A percentile compares a stretch with the other conserved stretches of the same genome.
These are phyloP conservation scores for Pelecanoides urinatrix DNA, from an alignment of 2,113 vertebrate species.

Conservation along the genomic window DNA sequence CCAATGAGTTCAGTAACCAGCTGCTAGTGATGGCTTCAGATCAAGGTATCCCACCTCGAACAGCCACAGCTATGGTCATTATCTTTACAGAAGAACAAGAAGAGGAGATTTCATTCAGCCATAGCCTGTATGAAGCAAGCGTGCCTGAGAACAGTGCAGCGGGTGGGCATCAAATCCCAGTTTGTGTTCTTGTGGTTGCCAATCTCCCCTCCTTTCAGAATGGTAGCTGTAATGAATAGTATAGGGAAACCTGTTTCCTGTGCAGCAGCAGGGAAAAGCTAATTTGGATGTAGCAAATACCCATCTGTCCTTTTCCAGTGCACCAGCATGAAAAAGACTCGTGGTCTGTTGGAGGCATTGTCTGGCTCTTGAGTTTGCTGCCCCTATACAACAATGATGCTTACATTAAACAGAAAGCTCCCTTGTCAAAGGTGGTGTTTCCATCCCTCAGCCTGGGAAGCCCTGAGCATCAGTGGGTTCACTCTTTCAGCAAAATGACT, in stretches of 20 bases:
- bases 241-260: background rate
- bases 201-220: background rate
- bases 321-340: background rate
- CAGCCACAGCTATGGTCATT: conserved; percentile 79
- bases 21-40: conserved; percentile 80
- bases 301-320: background rate
- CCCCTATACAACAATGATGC: background rate
- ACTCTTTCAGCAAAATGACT: background rate
- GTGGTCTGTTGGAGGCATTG: background rate
- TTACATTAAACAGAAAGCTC: background rate
- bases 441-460: background rate
- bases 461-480: background rate
- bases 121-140: conserved; percentile 72
- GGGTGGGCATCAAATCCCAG: conserved; percentile 69
- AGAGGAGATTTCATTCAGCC: conserved; percentile 78
- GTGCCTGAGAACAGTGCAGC: conserved; percentile 83
- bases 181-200: background rate
- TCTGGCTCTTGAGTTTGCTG: background rate
- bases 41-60: conserved; percentile 75
- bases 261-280: background rate
- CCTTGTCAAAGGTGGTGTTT: background rate
- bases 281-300: background rate
- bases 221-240: background rate
- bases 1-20: conserved; percentile 71
- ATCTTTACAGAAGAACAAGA: conserved; percentile 78